Base-by-base conservation (phyloP, 2,113 vertebrate species). In the Marmota monax region DNA sequence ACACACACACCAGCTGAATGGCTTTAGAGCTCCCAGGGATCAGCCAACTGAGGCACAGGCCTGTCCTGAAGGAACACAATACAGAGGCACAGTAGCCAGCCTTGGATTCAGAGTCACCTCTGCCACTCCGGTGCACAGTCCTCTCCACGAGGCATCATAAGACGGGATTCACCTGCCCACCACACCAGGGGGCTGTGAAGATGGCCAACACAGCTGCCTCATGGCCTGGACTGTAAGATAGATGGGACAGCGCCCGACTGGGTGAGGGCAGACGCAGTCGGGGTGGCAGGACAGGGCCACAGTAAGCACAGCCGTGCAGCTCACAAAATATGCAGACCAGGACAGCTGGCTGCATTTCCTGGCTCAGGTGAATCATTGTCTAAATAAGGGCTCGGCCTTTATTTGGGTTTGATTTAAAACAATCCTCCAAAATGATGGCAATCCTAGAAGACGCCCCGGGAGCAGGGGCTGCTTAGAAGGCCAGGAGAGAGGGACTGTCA, bases 1-100 rank as follows among this genome's bases (percentile, higher is more conserved):
- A 2, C 20, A 63, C 20, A 63, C 29, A 5, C 12, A 53, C 32
- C 25, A 1, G 3, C 29, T 1, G 0, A 8, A 65, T 1, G 1
- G 25, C 87, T 63, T 61, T 53, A 18, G 34, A 16, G 10, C 10
- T 20, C 27, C 29, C 51, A 22, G 48, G 56, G 8, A 14, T 53
- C 32, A 8, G n/a, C 34, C 22, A 25, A 3, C 25, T 32, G 34
- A 90, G 22, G 22, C 20, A 4, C 32, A 48, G 29, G 42, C 70
- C 72, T 20, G 42, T 63, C 18, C 69, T 86, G 25, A 45, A 82
- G 76, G 53, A 42, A 27, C 18, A 78, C 18, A 56, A 16, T 29
- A 0, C 17, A 13, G 8, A 1, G 22, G 13, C 1, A 1, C 90
- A 45, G 56, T 39, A 25, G 91, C 85, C 91, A 77, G 5, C 61